Conservation (phyloP, 2,888 invertebrate species). For the Amorpha juglandis region DNA sequence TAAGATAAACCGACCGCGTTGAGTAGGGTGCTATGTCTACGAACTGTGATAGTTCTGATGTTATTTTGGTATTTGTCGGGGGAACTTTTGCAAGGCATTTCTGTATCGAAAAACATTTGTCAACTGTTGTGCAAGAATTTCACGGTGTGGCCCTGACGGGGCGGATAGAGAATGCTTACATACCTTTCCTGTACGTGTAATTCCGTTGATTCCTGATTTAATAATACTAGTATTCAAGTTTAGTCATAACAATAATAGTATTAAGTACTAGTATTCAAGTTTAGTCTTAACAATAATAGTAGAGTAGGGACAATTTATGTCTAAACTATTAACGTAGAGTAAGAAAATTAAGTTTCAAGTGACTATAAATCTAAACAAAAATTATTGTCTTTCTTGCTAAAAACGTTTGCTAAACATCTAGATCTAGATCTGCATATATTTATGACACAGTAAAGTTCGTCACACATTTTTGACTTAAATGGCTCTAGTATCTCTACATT, state of each 20-base stretch:
- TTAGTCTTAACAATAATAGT: too few species aligned
- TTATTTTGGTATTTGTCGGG: slow-evolving; percentile 63
- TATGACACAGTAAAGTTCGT: too few species aligned
- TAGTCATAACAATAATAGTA: too few species aligned
- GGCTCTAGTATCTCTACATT: neutral
- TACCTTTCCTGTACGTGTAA: slow-evolving; percentile 28
- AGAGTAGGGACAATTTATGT: too few species aligned
- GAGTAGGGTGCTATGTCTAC: slow-evolving; percentile 57
- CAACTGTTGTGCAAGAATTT: slow-evolving; percentile 64
- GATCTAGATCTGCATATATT: neutral
- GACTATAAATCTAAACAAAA: too few species aligned
- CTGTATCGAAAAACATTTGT: slow-evolving; percentile 63
- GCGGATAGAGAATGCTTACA: slow-evolving; percentile 31
- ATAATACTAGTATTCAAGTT: too few species aligned
- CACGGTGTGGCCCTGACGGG: slow-evolving; percentile 22
- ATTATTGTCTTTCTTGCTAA: neutral
- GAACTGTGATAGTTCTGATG: slow-evolving; percentile 52
- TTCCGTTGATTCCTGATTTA: slow-evolving; percentile 17
- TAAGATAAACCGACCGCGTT: slow-evolving; percentile 64
- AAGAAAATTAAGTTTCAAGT: too few species aligned
- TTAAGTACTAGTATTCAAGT: too few species aligned
- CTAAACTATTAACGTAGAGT: too few species aligned
- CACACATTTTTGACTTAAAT: too few species aligned
- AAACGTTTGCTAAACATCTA: neutral
- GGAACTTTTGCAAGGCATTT: slow-evolving; percentile 71